phyloP scores from a whole-genome alignment of 1,140 invertebrate species.

The Diorhabda carinulata region DNA sequence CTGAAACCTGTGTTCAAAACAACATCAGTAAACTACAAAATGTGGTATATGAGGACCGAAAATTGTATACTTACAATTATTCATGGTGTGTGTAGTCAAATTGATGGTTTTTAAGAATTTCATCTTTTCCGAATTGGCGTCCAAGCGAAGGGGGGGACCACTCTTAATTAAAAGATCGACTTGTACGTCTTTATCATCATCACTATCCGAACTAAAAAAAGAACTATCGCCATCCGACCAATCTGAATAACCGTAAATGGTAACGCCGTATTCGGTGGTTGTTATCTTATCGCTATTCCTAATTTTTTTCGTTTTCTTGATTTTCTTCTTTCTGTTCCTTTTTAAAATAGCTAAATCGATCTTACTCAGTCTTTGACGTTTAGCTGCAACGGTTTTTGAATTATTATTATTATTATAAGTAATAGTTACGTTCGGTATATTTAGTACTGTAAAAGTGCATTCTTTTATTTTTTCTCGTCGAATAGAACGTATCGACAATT shows the following conservation, averaged over 20 bases:
- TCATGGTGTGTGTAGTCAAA: conserved; percentile 38
- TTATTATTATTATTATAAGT: not conserved
- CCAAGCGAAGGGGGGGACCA: conserved; percentile 35
- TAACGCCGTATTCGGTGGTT: conserved; percentile 30
- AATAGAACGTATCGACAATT: not conserved
- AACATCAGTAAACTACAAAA: too few species aligned
- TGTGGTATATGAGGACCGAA: not conserved
- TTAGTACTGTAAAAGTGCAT: conserved; percentile 33
- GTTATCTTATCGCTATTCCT: conserved; percentile 17
- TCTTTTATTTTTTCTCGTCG: not conserved
- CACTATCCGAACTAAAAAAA: conserved; percentile 33
- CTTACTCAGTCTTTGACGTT: conserved; percentile 40
- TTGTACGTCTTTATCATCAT: conserved; percentile 29
- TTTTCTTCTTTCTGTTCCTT: conserved; percentile 25
- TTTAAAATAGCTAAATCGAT: conserved; percentile 40
- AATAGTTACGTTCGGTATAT: conserved; percentile 33
- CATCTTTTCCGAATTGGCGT: conserved; percentile 32
- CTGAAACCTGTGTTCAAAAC: too few species aligned
- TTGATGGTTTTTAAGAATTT: conserved; percentile 40
- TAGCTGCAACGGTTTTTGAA: conserved; percentile 26
- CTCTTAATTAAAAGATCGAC: conserved; percentile 39
- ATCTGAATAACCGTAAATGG: conserved; percentile 33
- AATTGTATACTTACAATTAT: conserved; percentile 39
- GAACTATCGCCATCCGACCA: conserved; percentile 30
- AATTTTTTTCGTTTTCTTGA: conserved; percentile 3